Base-by-base conservation (phyloP, 92 coral and sea anemone species). In the Pocillopora meandrina region DNA sequence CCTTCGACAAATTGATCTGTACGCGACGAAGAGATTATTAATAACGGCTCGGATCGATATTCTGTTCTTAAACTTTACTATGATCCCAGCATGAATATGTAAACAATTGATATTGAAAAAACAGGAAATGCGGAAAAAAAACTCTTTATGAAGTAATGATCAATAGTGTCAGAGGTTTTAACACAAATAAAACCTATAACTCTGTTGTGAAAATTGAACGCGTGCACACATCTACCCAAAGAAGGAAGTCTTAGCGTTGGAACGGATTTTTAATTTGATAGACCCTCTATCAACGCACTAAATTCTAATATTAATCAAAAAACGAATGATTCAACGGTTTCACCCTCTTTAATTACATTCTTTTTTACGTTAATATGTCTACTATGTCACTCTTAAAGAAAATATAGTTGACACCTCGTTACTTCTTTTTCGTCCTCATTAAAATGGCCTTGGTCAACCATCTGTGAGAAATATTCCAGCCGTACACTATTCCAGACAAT, bases 61-160 rank as follows among this genome's bases (percentile, higher is more conserved):
- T 81, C 71, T 18, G 63, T 60, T 70, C 58, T 35, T 8, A 31
- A 12, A 35, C 31, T 16, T 71, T 2, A 8, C 19, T 12, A 36
- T 70, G 74, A 70, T 70, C 74, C 33, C 74, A 70, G 56, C 74
- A 17, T 34, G 68, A 71, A 81, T 60, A 56, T 69, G 78, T 64
- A 81, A 81, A 81, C 85, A 81, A 71, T 20, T 59, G 85, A 81
- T 81, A 81, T 81, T 81, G 77, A 15, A 71, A 67, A 42, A 36
- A 69, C 74, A 81, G 85, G 85, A 81, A 81, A 81, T 59, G 20
- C 77, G 77, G 31, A n/a, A 72, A 70, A 72, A 70, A 71, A 57
- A 67, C 77, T 71, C 77, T 69, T 81, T 81, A 65, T 58, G 78
- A 81, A 65, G 85, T 81, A 71, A 81, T 34, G 52, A 59, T 36